Conservation (phyloP, 1,140 invertebrate genomes). For the Drosophila funebris region DNA sequence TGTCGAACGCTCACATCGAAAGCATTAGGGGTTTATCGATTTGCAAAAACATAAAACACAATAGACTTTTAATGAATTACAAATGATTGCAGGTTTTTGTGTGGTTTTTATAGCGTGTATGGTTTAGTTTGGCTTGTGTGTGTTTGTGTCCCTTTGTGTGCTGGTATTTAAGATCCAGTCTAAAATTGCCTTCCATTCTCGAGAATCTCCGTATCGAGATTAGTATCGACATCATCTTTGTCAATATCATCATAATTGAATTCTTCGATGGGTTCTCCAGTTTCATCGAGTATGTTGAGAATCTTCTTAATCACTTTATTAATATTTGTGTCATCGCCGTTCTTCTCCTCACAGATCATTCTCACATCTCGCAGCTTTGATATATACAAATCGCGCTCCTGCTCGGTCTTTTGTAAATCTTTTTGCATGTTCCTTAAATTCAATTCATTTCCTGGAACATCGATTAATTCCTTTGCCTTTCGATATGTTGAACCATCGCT, state of each 20-base stretch:
- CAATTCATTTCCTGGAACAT: neutral
- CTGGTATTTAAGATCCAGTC: too few relatives aligned
- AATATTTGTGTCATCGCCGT: neutral
- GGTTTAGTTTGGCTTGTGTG: too few relatives aligned
- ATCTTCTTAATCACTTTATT: conserved; percentile 1
- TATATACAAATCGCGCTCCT: conserved; percentile 10
- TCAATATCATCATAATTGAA: neutral
- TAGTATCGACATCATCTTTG: neutral
- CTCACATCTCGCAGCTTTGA: neutral
- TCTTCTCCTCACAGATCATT: neutral
- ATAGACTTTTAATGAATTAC: too few relatives aligned
- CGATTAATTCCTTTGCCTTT: neutral
- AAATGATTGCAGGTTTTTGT: too few relatives aligned
- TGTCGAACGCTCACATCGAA: too few relatives aligned
- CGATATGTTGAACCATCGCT: neutral
- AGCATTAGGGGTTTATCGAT: neutral
- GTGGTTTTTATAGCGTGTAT: too few relatives aligned
- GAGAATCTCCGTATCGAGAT: neutral
- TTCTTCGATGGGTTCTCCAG: neutral
- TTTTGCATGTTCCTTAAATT: neutral
- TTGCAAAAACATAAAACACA: too few relatives aligned
- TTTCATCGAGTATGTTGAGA: conserved; percentile 1
- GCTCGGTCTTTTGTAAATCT: neutral
- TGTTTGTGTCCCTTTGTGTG: too few relatives aligned
- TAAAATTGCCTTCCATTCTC: too few relatives aligned